phyloP scores from a whole-genome alignment of 2,797 vertebrate species.

The Arremon brunneinucha region DNA sequence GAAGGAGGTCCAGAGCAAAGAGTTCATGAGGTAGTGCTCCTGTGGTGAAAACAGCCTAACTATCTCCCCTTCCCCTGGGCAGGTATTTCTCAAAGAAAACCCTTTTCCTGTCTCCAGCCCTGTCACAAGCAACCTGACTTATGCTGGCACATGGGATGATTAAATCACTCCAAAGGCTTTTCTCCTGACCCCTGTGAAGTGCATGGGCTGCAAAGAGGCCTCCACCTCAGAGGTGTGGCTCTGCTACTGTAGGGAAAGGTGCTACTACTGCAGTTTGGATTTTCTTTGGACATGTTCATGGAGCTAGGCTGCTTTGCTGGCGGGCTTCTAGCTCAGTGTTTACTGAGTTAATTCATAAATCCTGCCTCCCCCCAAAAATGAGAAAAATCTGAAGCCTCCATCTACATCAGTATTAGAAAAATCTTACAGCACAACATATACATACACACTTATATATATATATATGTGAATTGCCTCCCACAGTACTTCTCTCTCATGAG shows the following conservation, averaged over 20 bases:
- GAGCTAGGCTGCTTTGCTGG: background rate
- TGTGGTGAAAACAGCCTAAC: background rate
- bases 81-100: background rate
- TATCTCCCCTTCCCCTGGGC: background rate
- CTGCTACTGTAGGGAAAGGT: background rate
- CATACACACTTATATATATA: too few relatives aligned
- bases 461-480: background rate
- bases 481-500: background rate
- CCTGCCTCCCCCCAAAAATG: background rate
- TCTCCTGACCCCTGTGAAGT: background rate
- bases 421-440: background rate
- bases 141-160: accelerated
- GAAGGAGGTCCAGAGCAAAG: background rate
- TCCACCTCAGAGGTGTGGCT: background rate
- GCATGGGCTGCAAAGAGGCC: background rate
- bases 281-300: background rate
- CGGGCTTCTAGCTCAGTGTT: background rate
- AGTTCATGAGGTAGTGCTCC: background rate
- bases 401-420: background rate
- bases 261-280: background rate
- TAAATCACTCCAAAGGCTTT: background rate
- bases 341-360: background rate
- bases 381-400: background rate
- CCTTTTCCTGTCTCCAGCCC: background rate
- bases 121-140: background rate